Conservation (phyloP, 2,888 invertebrate genomes). For the Selenia dentaria region DNA sequence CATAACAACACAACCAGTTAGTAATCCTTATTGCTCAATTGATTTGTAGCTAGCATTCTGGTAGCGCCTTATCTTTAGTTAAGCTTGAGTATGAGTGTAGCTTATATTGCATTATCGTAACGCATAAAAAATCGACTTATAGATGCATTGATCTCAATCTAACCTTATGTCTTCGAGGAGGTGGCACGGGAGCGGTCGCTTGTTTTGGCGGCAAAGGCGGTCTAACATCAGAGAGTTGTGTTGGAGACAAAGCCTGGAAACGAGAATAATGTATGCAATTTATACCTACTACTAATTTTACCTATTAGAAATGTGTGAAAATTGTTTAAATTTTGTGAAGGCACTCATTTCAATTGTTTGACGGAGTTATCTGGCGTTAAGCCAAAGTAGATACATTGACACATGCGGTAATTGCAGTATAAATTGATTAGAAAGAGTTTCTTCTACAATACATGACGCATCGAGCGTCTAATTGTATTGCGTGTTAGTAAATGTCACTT, state of each 20-base stretch:
- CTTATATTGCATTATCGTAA: too few species aligned
- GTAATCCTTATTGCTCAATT: too few species aligned
- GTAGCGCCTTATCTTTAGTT: too few species aligned
- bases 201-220: slow-evolving; percentile 77
- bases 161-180: slow-evolving; percentile 79
- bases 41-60: too few species aligned
- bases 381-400: slow-evolving; percentile 25
- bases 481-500: slow-evolving; percentile 4
- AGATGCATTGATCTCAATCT: neutral
- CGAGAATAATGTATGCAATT: too few species aligned
- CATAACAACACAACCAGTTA: too few species aligned
- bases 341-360: slow-evolving; percentile 15
- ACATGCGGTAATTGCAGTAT: slow-evolving; percentile 24
- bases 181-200: slow-evolving; percentile 72
- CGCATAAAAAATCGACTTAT: too few species aligned
- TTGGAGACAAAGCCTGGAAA: slow-evolving; percentile 61
- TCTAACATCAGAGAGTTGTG: slow-evolving; percentile 69
- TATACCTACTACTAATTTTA: too few species aligned
- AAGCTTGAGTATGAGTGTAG: too few species aligned
- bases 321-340: too few species aligned
- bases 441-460: slow-evolving; percentile 13
- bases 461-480: slow-evolving; percentile 16
- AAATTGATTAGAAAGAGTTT: slow-evolving; percentile 14
- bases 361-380: slow-evolving; percentile 12
- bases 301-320: too few species aligned